Conservation (phyloP, 2,888 invertebrate genomes). For the Palloptera scutellata region DNA sequence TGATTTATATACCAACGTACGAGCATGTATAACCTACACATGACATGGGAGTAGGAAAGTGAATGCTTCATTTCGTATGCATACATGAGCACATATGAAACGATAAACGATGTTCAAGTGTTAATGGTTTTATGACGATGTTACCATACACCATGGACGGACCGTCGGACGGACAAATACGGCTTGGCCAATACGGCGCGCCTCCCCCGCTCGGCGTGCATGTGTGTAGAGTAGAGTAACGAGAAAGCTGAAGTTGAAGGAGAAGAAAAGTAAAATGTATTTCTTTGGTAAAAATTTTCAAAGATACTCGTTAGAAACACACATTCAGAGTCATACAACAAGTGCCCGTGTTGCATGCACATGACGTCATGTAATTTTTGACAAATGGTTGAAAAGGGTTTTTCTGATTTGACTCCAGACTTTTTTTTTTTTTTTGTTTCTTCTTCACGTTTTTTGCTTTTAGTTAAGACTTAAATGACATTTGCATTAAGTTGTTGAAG, state of each 20-base stretch:
- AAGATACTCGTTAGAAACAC: not conserved
- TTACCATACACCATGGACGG: not conserved
- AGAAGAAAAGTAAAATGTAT: too few species aligned
- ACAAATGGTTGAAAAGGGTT: conserved; percentile 29
- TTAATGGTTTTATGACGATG: conserved; percentile 18
- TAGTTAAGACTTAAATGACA: conserved; percentile 22
- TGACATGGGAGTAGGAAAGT: too few species aligned
- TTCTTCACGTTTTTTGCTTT: not conserved
- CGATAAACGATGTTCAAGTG: not conserved
- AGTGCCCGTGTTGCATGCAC: conserved; percentile 24
- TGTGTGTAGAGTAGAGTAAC: too few species aligned
- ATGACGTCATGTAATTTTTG: conserved; percentile 38
- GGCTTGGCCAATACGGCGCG: too few species aligned
- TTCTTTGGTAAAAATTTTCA: too few species aligned
- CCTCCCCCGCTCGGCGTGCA: too few species aligned
- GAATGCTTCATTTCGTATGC: too few species aligned
- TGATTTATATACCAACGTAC: too few species aligned
- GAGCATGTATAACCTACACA: too few species aligned
- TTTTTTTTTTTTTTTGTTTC: not conserved
- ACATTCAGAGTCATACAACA: conserved; percentile 11
- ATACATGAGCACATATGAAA: too few species aligned
- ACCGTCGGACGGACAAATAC: too few species aligned
- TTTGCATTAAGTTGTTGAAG: conserved; percentile 17
- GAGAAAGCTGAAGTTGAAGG: too few species aligned
- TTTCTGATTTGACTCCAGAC: not conserved